phyloP scores from a whole-genome alignment of 2,113 vertebrate species.

The Callaeas wilsoni region DNA sequence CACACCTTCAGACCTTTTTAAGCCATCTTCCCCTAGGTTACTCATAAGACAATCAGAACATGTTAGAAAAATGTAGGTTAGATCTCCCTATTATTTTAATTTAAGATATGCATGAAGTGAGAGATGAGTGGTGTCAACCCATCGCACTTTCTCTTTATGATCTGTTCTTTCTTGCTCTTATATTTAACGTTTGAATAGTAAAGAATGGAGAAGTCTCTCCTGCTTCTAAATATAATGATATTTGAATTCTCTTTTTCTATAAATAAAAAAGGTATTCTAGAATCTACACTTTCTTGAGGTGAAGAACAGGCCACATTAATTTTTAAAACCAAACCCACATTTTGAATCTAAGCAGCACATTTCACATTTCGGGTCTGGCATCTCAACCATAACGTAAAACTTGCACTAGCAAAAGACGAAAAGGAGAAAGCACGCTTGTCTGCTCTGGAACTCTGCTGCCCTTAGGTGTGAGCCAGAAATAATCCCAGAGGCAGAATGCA shows the following conservation, averaged over 20 bases:
- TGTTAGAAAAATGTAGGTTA: background rate
- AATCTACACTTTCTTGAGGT: background rate
- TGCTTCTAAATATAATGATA: background rate
- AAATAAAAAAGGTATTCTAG: background rate
- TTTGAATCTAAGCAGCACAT: background rate
- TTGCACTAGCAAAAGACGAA: background rate
- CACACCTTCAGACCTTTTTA: background rate
- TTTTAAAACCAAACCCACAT: conserved; percentile 1
- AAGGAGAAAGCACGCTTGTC: background rate
- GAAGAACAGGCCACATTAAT: background rate
- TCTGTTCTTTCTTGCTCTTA: background rate
- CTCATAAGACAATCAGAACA: background rate
- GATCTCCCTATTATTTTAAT: background rate
- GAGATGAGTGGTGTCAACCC: background rate
- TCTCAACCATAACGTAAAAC: background rate
- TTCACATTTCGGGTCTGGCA: background rate
- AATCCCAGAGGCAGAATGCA: conserved; percentile 67
- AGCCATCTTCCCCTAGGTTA: background rate
- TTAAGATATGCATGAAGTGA: background rate
- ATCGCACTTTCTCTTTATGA: background rate
- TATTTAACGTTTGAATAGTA: background rate
- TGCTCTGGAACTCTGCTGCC: conserved; percentile 20
- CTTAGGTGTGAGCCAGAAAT: conserved; percentile 41
- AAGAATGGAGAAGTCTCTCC: background rate
- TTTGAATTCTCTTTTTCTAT: background rate